phyloP scores from a whole-genome alignment of 2,888 invertebrate species.

The Labia minor region DNA sequence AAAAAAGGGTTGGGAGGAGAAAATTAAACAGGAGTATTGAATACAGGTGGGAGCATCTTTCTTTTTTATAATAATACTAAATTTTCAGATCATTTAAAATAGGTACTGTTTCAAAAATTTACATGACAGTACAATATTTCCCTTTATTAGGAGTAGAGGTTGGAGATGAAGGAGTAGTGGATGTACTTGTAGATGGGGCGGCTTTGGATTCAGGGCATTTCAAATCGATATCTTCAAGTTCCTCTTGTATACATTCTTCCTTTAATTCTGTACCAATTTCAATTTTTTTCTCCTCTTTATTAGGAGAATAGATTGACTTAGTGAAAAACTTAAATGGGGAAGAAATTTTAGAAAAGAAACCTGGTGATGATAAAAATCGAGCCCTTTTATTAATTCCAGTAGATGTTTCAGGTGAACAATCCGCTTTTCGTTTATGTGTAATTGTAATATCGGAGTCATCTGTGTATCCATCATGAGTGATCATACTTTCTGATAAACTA shows the following conservation, averaged over 20 bases:
- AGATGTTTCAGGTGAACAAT: not conserved
- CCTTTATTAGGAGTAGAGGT: not conserved
- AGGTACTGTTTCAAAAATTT: not conserved
- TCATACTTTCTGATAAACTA: not conserved
- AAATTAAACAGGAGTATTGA: too few relatives aligned
- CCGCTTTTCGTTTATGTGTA: not conserved
- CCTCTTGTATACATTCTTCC: too few relatives aligned
- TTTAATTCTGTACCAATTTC: too few relatives aligned
- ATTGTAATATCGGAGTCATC: not conserved
- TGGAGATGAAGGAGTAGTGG: too few relatives aligned
- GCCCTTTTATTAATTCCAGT: not conserved
- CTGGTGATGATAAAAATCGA: not conserved
- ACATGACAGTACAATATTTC: not conserved
- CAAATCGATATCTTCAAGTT: too few relatives aligned
- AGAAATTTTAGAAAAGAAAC: not conserved
- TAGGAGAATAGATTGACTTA: too few relatives aligned
- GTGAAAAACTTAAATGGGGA: not conserved
- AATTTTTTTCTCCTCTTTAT: too few relatives aligned
- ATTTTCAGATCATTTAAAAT: not conserved
- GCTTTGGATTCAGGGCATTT: too few relatives aligned
- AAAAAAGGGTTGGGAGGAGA: not conserved
- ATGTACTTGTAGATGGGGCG: too few relatives aligned
- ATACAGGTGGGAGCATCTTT: too few relatives aligned
- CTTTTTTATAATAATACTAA: not conserved
- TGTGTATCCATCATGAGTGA: not conserved